Conservation (phyloP, 1,140 invertebrate genomes). For the Brachionus sp. region DNA sequence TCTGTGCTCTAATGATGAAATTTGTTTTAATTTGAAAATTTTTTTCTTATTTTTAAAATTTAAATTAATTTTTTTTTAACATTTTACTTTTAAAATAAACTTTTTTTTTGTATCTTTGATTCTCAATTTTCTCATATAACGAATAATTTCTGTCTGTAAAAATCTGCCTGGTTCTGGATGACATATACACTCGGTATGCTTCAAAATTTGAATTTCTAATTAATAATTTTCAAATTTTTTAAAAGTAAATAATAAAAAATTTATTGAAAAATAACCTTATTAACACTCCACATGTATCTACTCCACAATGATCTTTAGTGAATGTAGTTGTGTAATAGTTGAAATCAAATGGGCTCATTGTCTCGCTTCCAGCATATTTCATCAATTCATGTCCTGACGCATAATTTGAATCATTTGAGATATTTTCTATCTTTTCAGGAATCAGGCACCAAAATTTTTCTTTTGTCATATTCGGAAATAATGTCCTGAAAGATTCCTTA, state of each 20-base stretch:
- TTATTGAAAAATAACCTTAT: not conserved
- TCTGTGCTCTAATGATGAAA: not conserved
- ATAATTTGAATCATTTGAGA: not conserved
- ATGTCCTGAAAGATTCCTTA: not conserved
- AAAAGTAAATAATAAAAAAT: not conserved
- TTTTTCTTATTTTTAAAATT: not conserved
- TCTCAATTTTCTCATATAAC: not conserved
- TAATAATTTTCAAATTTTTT: not conserved
- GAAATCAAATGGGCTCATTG: constrained; percentile 32
- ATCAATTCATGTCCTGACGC: not conserved
- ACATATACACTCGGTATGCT: not conserved
- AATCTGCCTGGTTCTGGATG: not conserved
- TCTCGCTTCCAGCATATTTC: not conserved
- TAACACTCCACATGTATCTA: not conserved
- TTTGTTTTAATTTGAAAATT: not conserved
- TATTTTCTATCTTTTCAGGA: not conserved
- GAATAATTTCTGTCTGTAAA: too few species aligned
- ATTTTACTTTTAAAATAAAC: not conserved
- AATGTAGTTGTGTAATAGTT: not conserved
- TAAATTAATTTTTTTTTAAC: not conserved
- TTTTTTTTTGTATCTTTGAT: not conserved
- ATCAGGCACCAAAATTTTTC: not conserved
- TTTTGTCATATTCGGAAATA: not conserved
- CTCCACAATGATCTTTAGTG: not conserved
- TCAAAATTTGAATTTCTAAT: not conserved